Evolutionary conservation across 2,888 invertebrate genomes (phyloP).

Genomic region (Nephrotoma guestfalica): DNA sequence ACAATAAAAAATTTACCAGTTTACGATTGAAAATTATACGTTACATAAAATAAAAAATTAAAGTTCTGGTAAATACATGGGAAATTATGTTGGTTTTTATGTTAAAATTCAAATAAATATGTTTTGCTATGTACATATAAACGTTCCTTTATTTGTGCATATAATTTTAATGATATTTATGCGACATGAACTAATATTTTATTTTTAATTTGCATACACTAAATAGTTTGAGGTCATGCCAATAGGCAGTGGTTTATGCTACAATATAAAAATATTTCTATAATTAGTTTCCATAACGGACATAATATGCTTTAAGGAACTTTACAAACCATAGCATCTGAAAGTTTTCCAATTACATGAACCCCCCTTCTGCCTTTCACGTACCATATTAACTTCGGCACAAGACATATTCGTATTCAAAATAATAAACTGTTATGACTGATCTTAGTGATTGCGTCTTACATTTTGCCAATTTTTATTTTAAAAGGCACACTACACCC

Average conservation of each 20-base stretch:
- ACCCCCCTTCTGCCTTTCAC: background rate
- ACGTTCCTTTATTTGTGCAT: background rate
- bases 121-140: background rate
- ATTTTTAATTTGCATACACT: background rate
- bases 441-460: background rate
- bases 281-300: background rate
- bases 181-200: background rate
- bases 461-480: background rate
- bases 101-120: background rate
- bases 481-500: background rate
- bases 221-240: too few relatives aligned
- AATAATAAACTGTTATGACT: background rate
- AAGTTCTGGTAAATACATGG: background rate
- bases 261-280: too few relatives aligned
- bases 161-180: background rate
- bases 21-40: background rate
- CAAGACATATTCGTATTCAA: background rate
- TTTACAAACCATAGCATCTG: background rate
- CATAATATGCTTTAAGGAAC: background rate
- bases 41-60: background rate
- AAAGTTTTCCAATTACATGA: background rate
- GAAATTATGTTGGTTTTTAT: background rate
- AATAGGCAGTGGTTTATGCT: too few relatives aligned
- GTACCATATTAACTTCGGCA: background rate
- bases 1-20: background rate